Evolutionary conservation across 2,888 invertebrate genomes (phyloP).

Genomic region (Eupithecia abbreviata): DNA sequence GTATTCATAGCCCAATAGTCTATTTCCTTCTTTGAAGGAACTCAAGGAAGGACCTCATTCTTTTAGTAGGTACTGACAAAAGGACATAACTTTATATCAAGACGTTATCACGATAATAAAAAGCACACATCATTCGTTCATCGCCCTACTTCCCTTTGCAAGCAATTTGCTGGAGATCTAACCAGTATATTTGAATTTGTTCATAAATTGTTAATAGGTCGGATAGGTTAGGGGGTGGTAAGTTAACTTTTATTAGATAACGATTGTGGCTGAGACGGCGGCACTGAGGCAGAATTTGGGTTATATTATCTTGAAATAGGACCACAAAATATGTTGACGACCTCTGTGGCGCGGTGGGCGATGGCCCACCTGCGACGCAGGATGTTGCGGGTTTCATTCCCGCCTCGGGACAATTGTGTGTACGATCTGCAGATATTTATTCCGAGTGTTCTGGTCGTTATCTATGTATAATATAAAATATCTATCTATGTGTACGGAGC

Average conservation of each 20-base stretch:
- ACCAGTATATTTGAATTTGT: constrained; percentile 67
- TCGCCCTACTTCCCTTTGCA: background rate
- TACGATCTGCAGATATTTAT: too few relatives aligned
- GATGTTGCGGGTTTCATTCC: too few relatives aligned
- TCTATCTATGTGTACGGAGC: too few relatives aligned
- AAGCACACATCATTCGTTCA: constrained; percentile 7
- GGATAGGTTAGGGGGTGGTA: constrained; percentile 63
- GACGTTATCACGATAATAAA: background rate
- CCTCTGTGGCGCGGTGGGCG: too few relatives aligned
- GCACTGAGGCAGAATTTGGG: constrained; percentile 17
- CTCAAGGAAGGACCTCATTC: background rate
- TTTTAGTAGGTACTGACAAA: background rate
- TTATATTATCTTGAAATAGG: background rate
- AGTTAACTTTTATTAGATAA: constrained; percentile 75
- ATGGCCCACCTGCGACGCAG: too few relatives aligned
- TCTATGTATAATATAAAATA: too few relatives aligned
- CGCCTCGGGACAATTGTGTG: too few relatives aligned
- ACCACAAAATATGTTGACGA: background rate
- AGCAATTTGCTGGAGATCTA: constrained; percentile 16
- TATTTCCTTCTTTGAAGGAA: background rate
- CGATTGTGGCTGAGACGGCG: constrained; percentile 62
- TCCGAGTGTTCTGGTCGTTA: too few relatives aligned
- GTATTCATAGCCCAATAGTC: background rate
- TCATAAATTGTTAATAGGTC: constrained; percentile 73
- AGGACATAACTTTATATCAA: background rate